A percentile compares a stretch with the other conserved stretches of the same genome.
These are phyloP conservation scores for Bufo gargarizans DNA, from an alignment of 2,113 vertebrate genomes.

Conservation along the genomic window DNA sequence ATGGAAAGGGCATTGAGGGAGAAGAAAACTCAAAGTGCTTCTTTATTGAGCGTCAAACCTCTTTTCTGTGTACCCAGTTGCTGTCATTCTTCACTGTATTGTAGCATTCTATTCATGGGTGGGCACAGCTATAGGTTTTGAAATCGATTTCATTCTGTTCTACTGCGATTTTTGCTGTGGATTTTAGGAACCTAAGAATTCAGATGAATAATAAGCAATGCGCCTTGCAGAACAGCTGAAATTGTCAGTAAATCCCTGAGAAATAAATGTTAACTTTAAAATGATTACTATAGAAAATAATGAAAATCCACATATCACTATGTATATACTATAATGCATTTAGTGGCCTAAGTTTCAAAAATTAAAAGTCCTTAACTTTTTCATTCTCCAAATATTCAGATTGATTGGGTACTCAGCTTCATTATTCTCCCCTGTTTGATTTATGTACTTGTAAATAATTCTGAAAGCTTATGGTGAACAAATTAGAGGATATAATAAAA, in stretches of 20 bases:
- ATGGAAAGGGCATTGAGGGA: too few relatives aligned
- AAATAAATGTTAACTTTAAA: background rate
- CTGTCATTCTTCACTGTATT: background rate
- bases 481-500: slow-evolving; percentile 43
- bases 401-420: slow-evolving; percentile 39
- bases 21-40: too few relatives aligned
- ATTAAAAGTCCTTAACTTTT: slow-evolving; percentile 46
- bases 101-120: background rate
- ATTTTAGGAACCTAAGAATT: background rate
- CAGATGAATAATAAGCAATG: background rate
- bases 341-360: slow-evolving; percentile 42
- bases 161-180: background rate
- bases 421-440: slow-evolving; percentile 48
- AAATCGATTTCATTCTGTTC: too few relatives aligned
- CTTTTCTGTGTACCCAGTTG: too few relatives aligned
- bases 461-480: slow-evolving; percentile 46
- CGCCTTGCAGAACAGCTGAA: background rate
- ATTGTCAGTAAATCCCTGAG: background rate
- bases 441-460: slow-evolving; percentile 57
- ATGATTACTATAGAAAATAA: background rate
- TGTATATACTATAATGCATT: slow-evolving; percentile 36
- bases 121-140: background rate
- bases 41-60: too few relatives aligned
- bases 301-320: background rate
- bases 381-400: slow-evolving; percentile 48